phyloP scores from a whole-genome alignment of 2,113 vertebrate species.

The Eclectus roratus region DNA sequence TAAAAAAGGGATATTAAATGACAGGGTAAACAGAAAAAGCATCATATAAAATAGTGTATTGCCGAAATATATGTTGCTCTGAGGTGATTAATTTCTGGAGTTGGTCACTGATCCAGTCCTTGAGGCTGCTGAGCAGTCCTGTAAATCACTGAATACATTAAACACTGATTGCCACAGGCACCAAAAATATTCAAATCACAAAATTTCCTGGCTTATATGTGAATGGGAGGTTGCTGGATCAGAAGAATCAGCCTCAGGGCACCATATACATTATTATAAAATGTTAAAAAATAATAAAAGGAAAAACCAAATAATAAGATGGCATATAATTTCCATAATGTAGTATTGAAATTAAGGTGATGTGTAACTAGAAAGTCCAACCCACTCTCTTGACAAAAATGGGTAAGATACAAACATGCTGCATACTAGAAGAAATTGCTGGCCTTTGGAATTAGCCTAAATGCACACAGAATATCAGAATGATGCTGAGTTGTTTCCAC shows the following conservation, averaged over 20 bases:
- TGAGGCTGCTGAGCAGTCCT: background rate
- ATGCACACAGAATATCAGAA: background rate
- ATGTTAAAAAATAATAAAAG: background rate
- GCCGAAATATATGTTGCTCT: constrained; percentile 21
- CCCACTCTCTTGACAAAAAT: background rate
- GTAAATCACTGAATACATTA: background rate
- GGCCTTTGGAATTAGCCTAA: background rate
- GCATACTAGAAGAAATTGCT: background rate
- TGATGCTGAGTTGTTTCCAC: background rate
- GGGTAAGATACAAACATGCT: background rate
- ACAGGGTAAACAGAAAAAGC: constrained; percentile 29
- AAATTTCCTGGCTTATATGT: background rate
- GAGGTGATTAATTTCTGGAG: background rate
- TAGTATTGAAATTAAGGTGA: background rate
- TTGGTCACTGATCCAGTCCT: background rate
- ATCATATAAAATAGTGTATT: background rate
- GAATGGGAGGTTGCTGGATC: background rate
- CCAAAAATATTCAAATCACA: background rate
- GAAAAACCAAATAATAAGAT: background rate
- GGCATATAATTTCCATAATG: background rate
- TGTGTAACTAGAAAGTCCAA: background rate
- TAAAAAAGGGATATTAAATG: constrained; percentile 35
- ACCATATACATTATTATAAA: constrained; percentile 4
- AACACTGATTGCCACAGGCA: background rate
- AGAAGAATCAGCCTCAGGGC: constrained; percentile 25